Conservation (phyloP, 2,113 vertebrate genomes). For the Callaeas wilsoni region DNA sequence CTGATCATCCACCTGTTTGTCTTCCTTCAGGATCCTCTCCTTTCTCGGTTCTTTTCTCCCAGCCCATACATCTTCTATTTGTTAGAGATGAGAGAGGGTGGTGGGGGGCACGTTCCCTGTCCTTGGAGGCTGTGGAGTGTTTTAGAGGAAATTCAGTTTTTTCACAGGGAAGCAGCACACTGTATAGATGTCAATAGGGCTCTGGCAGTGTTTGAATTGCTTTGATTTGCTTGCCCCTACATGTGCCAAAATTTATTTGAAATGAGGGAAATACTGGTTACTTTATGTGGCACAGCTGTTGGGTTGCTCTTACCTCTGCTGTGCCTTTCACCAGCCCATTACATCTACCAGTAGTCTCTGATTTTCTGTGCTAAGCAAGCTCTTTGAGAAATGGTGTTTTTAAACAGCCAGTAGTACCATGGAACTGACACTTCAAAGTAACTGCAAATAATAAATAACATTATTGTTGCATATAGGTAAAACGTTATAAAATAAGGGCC, state of each 20-base stretch:
- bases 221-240: slow-evolving; percentile 17
- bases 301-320: slow-evolving; percentile 8
- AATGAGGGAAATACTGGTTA: slow-evolving; percentile 39
- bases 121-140: background rate
- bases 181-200: slow-evolving; percentile 30
- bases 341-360: slow-evolving; percentile 4
- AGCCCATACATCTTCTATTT: background rate
- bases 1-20: background rate
- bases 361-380: slow-evolving; percentile 11
- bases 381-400: background rate
- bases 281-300: slow-evolving; percentile 39
- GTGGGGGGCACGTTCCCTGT: background rate
- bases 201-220: slow-evolving; percentile 37
- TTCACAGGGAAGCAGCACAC: background rate
- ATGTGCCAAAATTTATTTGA: slow-evolving; percentile 30
- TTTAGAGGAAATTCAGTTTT: slow-evolving; percentile 31
- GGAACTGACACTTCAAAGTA: background rate
- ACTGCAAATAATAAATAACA: slow-evolving; percentile 6
- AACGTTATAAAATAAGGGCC: too few relatives aligned
- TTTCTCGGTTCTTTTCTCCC: background rate
- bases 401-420: background rate
- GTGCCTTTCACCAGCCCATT: slow-evolving; percentile 15
- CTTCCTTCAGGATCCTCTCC: background rate
- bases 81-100: background rate
- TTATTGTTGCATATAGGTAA: too few relatives aligned